These are phyloP conservation scores for Vanessa tameamea DNA, from an alignment of 1,140 invertebrate species.

Conservation along the genomic window DNA sequence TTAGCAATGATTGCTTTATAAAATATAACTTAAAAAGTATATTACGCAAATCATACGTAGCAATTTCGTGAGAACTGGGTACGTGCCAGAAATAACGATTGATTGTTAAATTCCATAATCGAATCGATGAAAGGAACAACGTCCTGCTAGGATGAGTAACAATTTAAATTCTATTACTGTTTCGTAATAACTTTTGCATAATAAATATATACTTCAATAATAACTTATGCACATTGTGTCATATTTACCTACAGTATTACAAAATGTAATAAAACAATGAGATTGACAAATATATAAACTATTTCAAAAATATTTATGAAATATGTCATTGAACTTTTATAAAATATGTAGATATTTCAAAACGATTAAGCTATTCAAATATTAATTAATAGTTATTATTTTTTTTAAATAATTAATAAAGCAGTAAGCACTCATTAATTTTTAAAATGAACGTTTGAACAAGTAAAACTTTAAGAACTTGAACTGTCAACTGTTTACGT, in stretches of 20 bases:
- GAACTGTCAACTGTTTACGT: too few species aligned
- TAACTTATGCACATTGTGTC: slow-evolving; percentile 8
- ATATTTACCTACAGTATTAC: neutral
- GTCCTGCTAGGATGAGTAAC: slow-evolving; percentile 37
- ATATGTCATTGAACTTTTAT: neutral
- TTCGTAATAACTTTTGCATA: slow-evolving; percentile 10
- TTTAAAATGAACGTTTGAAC: too few species aligned
- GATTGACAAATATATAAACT: neutral
- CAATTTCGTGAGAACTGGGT: slow-evolving; percentile 62
- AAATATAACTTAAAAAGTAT: slow-evolving; percentile 27
- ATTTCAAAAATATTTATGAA: neutral
- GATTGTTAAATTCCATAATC: slow-evolving; percentile 47
- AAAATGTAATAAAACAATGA: slow-evolving; percentile 8
- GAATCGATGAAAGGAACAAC: slow-evolving; percentile 35
- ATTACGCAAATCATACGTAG: slow-evolving; percentile 45
- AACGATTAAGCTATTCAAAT: neutral
- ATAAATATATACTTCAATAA: slow-evolving; percentile 15
- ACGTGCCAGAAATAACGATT: slow-evolving; percentile 70
- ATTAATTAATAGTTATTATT: neutral
- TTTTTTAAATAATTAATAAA: too few species aligned
- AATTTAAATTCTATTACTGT: slow-evolving; percentile 37
- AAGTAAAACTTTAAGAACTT: too few species aligned
- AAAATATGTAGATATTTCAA: neutral
- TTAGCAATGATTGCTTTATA: slow-evolving; percentile 17
- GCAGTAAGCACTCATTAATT: too few species aligned